phyloP scores from a whole-genome alignment of 2,888 invertebrate genomes.

The Volucella inflata region DNA sequence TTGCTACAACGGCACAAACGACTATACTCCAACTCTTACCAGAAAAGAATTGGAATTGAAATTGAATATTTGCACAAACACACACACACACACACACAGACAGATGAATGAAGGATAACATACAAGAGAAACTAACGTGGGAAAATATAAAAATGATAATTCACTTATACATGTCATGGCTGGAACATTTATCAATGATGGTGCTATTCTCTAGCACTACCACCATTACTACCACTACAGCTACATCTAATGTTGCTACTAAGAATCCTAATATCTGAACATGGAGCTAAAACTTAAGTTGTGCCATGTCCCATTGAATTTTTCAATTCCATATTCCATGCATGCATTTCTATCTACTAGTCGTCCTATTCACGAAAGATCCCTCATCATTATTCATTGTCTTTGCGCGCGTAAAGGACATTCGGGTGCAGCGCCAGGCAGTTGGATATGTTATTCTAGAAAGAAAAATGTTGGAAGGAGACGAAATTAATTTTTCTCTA shows the following conservation, averaged over 20 bases:
- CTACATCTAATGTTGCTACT: background rate
- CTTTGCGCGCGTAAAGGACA: constrained; percentile 48
- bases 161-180: constrained; percentile 74
- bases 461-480: constrained; percentile 48
- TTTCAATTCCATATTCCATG: constrained; percentile 73
- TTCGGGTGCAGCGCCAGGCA: background rate
- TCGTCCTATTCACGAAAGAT: constrained; percentile 49
- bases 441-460: constrained; percentile 29
- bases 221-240: constrained; percentile 1
- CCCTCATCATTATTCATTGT: constrained; percentile 75
- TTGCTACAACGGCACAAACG: constrained; percentile 21
- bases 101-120: constrained; percentile 27
- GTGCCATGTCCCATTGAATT: constrained; percentile 64
- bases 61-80: constrained; percentile 68
- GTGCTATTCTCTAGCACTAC: constrained; percentile 3
- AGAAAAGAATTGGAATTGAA: constrained; percentile 53
- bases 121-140: constrained; percentile 50
- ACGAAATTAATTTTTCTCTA: constrained; percentile 53
- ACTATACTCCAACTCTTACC: constrained; percentile 15
- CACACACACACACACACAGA: background rate
- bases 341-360: constrained; percentile 63
- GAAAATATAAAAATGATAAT: constrained; percentile 74
- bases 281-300: constrained; percentile 26
- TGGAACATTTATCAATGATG: constrained; percentile 74
- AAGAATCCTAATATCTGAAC: background rate